Conservation (phyloP, 2,113 vertebrate genomes). For the Cranoglanis bouderius region DNA sequence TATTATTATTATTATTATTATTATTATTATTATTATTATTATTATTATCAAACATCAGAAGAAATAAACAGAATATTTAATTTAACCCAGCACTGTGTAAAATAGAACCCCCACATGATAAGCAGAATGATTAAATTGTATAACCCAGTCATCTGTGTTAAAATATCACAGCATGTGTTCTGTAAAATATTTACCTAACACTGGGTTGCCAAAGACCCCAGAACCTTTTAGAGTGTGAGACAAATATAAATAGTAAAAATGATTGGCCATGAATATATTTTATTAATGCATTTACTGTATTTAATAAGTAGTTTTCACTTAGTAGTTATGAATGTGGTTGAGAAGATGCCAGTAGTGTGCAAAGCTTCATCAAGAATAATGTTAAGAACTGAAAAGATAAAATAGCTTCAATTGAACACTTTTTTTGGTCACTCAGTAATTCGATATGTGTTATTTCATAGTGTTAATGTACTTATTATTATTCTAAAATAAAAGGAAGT, state of each 20-base stretch:
- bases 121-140: not conserved
- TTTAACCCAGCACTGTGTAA: not conserved
- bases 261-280: not conserved
- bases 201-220: not conserved
- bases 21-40: not conserved
- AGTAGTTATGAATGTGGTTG: not conserved
- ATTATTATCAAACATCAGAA: not conserved
- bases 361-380: not conserved
- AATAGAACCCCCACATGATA: not conserved
- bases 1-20: constrained; percentile 1
- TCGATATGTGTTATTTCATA: not conserved
- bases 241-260: not conserved
- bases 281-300: not conserved
- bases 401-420: too few relatives aligned
- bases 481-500: not conserved
- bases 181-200: not conserved
- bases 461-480: not conserved
- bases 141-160: not conserved
- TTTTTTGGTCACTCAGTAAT: not conserved
- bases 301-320: not conserved
- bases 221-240: not conserved
- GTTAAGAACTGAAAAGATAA: not conserved
- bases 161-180: not conserved
- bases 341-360: not conserved
- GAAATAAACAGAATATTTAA: not conserved